Conservation (phyloP, 2,113 vertebrate genomes). For the Oryzias woworae region DNA sequence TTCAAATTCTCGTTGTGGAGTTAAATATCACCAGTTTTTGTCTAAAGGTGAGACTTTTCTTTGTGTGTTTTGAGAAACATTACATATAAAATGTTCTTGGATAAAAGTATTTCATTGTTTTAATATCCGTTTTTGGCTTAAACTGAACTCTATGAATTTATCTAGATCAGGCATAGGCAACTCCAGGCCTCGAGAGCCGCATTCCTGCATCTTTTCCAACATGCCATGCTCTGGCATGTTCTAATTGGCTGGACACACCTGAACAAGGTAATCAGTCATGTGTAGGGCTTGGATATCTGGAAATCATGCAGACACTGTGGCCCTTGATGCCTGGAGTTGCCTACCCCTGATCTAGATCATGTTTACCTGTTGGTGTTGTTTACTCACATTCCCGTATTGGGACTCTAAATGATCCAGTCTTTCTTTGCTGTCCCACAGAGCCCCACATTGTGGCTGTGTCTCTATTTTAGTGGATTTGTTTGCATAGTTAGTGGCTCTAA, state of each 20-base stretch:
- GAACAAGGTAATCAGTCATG: too few species aligned
- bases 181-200: too few species aligned
- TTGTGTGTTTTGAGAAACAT: not conserved
- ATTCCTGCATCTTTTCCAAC: too few species aligned
- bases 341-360: constrained; percentile 29
- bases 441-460: constrained; percentile 61
- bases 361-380: constrained; percentile 68
- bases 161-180: constrained; percentile 8
- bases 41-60: not conserved
- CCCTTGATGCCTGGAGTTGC: too few species aligned
- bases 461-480: constrained; percentile 71
- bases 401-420: constrained; percentile 63
- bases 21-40: too few species aligned
- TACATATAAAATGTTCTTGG: not conserved
- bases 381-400: constrained; percentile 48
- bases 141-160: constrained; percentile 24
- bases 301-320: too few species aligned
- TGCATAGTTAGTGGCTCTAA: constrained; percentile 71
- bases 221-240: too few species aligned
- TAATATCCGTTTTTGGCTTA: constrained; percentile 16
- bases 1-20: too few species aligned
- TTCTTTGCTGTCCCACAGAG: constrained; percentile 55
- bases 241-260: too few species aligned
- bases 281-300: too few species aligned
- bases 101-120: constrained; percentile 7